These are phyloP conservation scores for Pinna nobilis DNA, from an alignment of 1,140 invertebrate species.

Conservation along the genomic window DNA sequence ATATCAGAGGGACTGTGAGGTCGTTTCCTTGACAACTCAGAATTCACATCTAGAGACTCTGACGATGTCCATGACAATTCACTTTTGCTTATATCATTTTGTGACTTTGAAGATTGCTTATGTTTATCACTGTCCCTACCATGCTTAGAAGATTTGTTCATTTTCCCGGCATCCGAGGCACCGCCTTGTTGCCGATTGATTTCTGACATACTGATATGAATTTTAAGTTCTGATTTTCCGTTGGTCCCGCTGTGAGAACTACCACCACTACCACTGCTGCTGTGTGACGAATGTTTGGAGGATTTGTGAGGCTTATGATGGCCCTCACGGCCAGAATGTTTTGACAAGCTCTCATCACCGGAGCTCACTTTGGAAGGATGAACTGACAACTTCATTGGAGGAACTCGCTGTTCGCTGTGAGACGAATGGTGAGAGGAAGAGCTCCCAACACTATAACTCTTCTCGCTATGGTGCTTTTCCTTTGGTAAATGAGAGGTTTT, in stretches of 20 bases:
- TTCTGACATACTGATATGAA: slow-evolving; percentile 36
- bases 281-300: slow-evolving; percentile 23
- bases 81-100: slow-evolving; percentile 16
- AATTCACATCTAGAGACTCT: background rate
- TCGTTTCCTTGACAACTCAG: slow-evolving; percentile 16
- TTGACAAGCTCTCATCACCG: slow-evolving; percentile 19
- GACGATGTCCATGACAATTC: background rate
- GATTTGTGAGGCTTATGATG: slow-evolving; percentile 42
- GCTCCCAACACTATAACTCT: no score
- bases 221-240: slow-evolving; percentile 37
- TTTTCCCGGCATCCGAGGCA: slow-evolving; percentile 6
- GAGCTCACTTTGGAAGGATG: slow-evolving; percentile 25
- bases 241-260: slow-evolving; percentile 43
- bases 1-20: slow-evolving; percentile 28
- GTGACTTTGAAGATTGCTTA: no score
- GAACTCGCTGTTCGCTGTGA: slow-evolving; percentile 40
- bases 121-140: slow-evolving; percentile 16
- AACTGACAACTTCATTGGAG: slow-evolving; percentile 34
- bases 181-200: slow-evolving; percentile 20
- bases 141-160: slow-evolving; percentile 14
- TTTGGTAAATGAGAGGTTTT: slow-evolving; percentile 37
- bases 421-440: slow-evolving; percentile 22
- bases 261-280: slow-evolving; percentile 35
- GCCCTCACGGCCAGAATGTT: slow-evolving; percentile 13
- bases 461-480: slow-evolving; percentile 19